Base-by-base conservation (phyloP, 1,140 invertebrate genomes). In the Nylanderia fulva region DNA sequence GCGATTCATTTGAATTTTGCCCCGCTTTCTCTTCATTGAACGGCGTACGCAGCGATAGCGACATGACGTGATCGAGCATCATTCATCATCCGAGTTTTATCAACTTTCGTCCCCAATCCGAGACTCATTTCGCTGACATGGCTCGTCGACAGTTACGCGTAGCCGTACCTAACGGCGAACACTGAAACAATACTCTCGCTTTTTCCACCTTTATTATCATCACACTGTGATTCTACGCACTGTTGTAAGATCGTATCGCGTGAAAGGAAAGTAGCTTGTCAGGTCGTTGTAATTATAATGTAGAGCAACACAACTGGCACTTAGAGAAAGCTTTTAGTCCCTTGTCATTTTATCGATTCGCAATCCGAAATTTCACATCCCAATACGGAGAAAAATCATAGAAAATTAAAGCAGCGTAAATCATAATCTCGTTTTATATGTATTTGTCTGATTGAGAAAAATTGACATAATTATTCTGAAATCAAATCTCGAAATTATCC, bases 1-100 rank as follows among this genome's bases (percentile, higher is more conserved):
- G 21, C 69, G 29, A 66, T 85, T 83, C 42, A 86, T 84, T 86
- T 86, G 71, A 77, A 85, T 87, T 64, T 58, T 29, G n/a, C 3
- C n/a, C 24, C n/a, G 21, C 6, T 5, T 45, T 56, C n/a, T 29
- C 6, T 5, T 45, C 63, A 33, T 45, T 36, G 36, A 21, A 21
- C 21, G 48, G 48, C 45, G 2, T 24, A 24, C 24, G 33, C 6
- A 11, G 24, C 27, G 33, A n/a, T 33, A 36, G 33, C 36, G 24
- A 64, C 24, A 42, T 21, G 52, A 68, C 54, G 56, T 45, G 69
- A 84, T 84, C 60, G 80, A 76, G 71, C 80, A 56, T 74, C 80
- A 86, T 86, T 84, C 69, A 58, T 83, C 63, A 71, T 79, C 52
- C 71, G 21, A 45, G 72, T 87, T 64, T 29, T 29, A 74, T 18